Conservation (phyloP, 2,888 invertebrate genomes). For the Hydrotaea cyrtoneurina region DNA sequence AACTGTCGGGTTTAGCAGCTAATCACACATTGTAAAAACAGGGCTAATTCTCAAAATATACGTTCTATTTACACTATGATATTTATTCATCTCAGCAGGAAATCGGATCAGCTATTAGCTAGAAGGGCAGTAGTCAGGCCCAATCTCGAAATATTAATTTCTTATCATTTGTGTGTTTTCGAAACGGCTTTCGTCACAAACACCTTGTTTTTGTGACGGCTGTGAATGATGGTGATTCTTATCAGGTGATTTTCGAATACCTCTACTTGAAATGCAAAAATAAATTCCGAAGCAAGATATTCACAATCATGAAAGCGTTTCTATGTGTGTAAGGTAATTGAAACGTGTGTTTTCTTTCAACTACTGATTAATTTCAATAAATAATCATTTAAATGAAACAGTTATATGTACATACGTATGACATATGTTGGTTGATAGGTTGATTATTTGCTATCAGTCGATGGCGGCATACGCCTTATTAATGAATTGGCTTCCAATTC, state of each 20-base stretch:
- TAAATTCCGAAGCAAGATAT: background rate
- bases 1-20: too few species aligned
- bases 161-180: background rate
- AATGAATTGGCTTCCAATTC: background rate
- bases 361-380: constrained; percentile 27
- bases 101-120: too few species aligned
- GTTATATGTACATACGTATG: background rate
- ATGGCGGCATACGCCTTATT: background rate
- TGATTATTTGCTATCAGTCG: background rate
- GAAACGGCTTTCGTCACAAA: background rate
- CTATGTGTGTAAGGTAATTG: background rate
- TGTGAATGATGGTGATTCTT: background rate
- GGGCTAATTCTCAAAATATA: too few species aligned
- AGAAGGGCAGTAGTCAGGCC: too few species aligned
- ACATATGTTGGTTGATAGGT: background rate
- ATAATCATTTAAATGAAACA: background rate
- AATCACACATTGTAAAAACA: too few species aligned
- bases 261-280: constrained; percentile 1
- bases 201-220: background rate
- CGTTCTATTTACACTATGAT: too few species aligned
- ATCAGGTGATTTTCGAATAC: background rate
- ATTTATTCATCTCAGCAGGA: too few species aligned
- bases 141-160: too few species aligned
- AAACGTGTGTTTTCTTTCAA: background rate
- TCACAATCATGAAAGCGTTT: background rate